Base-by-base conservation (phyloP, 2,113 vertebrate genomes). In the Bufo gargarizans region DNA sequence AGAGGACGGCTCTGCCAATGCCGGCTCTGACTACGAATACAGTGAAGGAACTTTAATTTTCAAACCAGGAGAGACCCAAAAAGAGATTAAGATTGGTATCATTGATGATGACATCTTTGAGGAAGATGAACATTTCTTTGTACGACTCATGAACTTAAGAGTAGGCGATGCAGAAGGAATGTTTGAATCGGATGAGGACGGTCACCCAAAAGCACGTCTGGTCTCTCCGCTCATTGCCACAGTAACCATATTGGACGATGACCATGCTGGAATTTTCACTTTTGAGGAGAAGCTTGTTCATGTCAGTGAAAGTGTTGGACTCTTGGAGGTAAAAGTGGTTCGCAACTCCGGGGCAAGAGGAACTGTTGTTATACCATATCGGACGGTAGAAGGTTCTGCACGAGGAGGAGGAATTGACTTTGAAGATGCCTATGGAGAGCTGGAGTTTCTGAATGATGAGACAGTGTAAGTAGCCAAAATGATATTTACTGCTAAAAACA, bases 81-180 rank as follows among this genome's bases (percentile, higher is more conserved):
- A 96, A 91, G 95, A 96, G 85, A 76, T 96, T 84, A 93, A 96
- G 93, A 95, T 99, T 1, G 98, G 98, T 9, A 99, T 99, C 88
- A 99, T 99, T 33, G 98, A 99, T 16, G 98, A 99, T 0, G 98
- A 99, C 92, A 98, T 99, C 90, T 99, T 99, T 0, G 98, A 99
- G 90, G 98, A 99, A 91, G 98, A 99, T 1, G 98, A 99, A 90
- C 98, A 99, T 90, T 99, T 99, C 96, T 99, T 99, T 3, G 97
- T 99, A 84, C 96, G 97, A 0, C 95, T 99, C 84, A 94, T 99
- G 84, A 99, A 99, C 92, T 93, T 99, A 78, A 96, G 97, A 0
- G 94, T 98, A 1, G 98, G 97, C 0, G 97, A 99, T 9, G 96
- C 97, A 0, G 96, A 98, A 87, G 98, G 98, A 4, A 98, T 99